Percentiles rank a stretch among this genome's conserved stretches.
These are phyloP conservation scores for Pristionchus arcanus DNA, from an alignment of 2,888 invertebrate species.

Conservation along the genomic window DNA sequence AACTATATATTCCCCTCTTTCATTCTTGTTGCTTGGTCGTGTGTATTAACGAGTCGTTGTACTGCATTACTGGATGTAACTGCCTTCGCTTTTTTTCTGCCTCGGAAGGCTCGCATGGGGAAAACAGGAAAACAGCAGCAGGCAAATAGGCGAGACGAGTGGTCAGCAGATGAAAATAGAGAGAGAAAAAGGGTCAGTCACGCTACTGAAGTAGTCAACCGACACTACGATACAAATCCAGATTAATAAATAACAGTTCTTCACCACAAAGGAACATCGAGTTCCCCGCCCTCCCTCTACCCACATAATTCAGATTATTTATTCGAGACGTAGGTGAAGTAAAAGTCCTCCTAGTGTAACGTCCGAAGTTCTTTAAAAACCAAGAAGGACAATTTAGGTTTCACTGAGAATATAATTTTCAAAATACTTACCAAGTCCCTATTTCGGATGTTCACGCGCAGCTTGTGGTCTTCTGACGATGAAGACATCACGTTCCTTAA, in stretches of 20 bases:
- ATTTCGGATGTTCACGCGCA: constrained; percentile 53
- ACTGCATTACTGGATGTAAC: constrained; percentile 19
- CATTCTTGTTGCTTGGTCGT: background rate
- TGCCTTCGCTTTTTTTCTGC: constrained; percentile 2
- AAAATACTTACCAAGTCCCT: constrained; percentile 44
- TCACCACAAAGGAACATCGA: too few relatives aligned
- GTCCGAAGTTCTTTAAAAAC: background rate
- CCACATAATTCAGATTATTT: too few relatives aligned
- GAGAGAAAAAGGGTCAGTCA: background rate
- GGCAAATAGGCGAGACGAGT: background rate
- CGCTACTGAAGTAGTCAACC: background rate
- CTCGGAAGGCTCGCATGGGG: background rate
- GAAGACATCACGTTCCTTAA: constrained; percentile 36
- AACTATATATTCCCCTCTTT: background rate
- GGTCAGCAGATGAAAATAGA: background rate
- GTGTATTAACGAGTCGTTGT: constrained; percentile 11
- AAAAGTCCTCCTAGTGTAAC: too few relatives aligned
- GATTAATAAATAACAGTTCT: too few relatives aligned
- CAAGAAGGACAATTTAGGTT: background rate
- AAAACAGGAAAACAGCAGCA: constrained; percentile 14
- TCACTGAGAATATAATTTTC: background rate
- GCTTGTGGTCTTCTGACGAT: constrained; percentile 52
- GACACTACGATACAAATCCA: too few relatives aligned
- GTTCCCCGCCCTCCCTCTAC: too few relatives aligned
- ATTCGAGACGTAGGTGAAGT: too few relatives aligned